phyloP scores from a whole-genome alignment of 2,888 invertebrate species.

The Deroplatys truncata region DNA sequence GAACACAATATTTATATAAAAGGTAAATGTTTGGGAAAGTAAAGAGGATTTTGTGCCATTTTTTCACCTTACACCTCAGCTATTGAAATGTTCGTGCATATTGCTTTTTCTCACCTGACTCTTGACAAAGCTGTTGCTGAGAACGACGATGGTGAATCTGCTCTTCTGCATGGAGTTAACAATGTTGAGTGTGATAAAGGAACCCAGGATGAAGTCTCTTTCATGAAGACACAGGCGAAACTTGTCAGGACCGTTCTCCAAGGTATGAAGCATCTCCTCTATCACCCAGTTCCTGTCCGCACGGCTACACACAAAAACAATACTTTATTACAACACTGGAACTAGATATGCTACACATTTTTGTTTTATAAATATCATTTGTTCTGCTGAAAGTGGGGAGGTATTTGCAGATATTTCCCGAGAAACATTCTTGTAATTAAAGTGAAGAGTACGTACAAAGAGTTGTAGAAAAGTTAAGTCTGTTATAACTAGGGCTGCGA shows the following conservation, averaged over 20 bases:
- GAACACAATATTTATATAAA: too few relatives aligned
- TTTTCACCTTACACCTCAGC: too few relatives aligned
- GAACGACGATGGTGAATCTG: conserved; percentile 33
- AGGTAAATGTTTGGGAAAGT: too few relatives aligned
- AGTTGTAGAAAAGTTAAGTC: too few relatives aligned
- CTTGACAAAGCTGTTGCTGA: conserved; percentile 34
- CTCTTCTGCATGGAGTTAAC: conserved; percentile 34
- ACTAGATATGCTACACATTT: too few relatives aligned
- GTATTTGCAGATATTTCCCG: too few relatives aligned
- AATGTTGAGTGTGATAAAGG: conserved; percentile 34
- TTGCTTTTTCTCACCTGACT: conserved; percentile 22
- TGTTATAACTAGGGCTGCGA: too few relatives aligned
- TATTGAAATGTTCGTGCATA: too few relatives aligned
- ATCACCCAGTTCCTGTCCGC: conserved; percentile 34
- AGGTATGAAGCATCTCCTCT: conserved; percentile 32
- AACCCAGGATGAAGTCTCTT: conserved; percentile 34
- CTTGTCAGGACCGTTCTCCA: conserved; percentile 31
- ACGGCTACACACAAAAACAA: conserved; percentile 33
- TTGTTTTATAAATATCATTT: neutral
- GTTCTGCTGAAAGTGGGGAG: too few relatives aligned
- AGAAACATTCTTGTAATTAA: too few relatives aligned
- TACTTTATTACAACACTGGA: neutral
- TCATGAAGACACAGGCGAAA: conserved; percentile 35
- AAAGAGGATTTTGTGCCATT: too few relatives aligned
- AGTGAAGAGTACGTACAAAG: too few relatives aligned